Base-by-base conservation (phyloP, 2,888 invertebrate genomes). In the Drosophila prolongata region DNA sequence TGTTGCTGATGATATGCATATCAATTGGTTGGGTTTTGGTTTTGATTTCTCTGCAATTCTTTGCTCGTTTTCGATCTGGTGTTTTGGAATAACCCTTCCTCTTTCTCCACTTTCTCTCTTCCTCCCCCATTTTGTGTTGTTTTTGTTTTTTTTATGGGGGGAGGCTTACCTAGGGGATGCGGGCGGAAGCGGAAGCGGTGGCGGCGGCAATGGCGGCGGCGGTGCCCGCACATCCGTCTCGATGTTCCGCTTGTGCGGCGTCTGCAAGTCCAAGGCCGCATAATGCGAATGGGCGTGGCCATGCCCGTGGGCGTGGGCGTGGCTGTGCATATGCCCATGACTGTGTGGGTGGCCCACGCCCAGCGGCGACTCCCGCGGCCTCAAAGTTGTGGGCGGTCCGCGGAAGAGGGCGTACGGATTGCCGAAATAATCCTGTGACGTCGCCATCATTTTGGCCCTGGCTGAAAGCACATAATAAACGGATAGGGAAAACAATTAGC, bases 351-450 rank as follows among this genome's bases (percentile, higher is more conserved):
- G 65, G 55, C 89, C 90, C 16, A 91, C 79, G 72, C 89, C 86
- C 61, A 90, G 62, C 30, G 92, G 90, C 44, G 90, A 91, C 56
- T 90, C 91, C 2, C 90, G 87, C 30, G 92, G 91, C 34, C 92
- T 87, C 89, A 92, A 69, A 64, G 91, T 89, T 53, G 91, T 89
- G 19, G 91, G 90, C 57, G 92, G 91, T 13, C 91, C 91, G 37
- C 91, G 91, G 62, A 91, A 90, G 30, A 91, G 84, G 37, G 91
- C 90, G 78, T 92, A 92, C 44, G 92, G 92, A 87, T 92, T 90
- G 76, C 91, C 91, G 76, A 91, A 92, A 75, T 92, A 91, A 81
- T 91, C 91, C 73, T 92, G 91, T 76, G 85, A 91, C 73, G 91
- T 91, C 67, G 92, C 84, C 91, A 92, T 91, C 91, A 92, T 92